These are phyloP conservation scores for Pitta sordida DNA, from an alignment of 2,113 vertebrate species.

Conservation along the genomic window DNA sequence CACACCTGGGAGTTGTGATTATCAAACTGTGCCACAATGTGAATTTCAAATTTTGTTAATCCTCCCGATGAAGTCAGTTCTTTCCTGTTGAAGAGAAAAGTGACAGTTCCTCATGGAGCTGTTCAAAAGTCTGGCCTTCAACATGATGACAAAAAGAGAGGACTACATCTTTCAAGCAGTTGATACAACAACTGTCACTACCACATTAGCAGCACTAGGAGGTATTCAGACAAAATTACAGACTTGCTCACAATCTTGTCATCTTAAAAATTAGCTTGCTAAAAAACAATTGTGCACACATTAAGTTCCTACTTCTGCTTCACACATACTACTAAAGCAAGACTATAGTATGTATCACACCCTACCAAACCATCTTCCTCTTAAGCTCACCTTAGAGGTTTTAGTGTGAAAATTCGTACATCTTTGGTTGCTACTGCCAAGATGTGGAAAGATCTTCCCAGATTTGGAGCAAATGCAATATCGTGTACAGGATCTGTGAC, in stretches of 20 bases:
- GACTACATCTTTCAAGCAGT: background rate
- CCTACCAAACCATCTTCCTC: background rate
- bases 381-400: conserved; percentile 87
- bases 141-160: background rate
- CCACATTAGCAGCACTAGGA: background rate
- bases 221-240: background rate
- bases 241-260: background rate
- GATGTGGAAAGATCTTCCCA: conserved; percentile 95
- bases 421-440: conserved; percentile 97
- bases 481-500: conserved; percentile 96
- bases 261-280: background rate
- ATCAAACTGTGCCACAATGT: conserved; percentile 94
- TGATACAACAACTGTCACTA: background rate
- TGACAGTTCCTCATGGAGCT: background rate
- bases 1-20: conserved; percentile 97
- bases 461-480: conserved; percentile 94
- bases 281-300: background rate
- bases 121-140: background rate
- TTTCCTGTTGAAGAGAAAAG: conserved; percentile 77
- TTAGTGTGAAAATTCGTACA: conserved; percentile 93
- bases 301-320: background rate
- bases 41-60: conserved; percentile 93
- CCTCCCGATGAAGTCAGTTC: conserved; percentile 85
- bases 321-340: background rate
- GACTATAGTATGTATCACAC: background rate